Base-by-base conservation (phyloP, 35 echinoderm and acorn worm genomes). In the Holothuria glaberrima region DNA sequence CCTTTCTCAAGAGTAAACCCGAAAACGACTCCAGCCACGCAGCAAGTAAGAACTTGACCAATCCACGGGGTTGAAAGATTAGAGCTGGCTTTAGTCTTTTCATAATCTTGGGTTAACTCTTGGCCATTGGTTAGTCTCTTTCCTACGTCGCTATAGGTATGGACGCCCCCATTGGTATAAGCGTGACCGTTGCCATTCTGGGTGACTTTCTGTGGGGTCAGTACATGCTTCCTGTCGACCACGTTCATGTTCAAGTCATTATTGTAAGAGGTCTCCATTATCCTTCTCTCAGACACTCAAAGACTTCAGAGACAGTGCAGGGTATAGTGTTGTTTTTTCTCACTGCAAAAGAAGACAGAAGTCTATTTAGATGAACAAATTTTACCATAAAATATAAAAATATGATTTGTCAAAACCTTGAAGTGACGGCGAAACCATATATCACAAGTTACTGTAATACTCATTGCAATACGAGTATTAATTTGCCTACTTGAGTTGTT, bases 1-100 rank as follows among this genome's bases (percentile, higher is more conserved):
- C 96, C 96, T 50, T 98, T 98, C 71, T 98, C 96, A 63, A 92
- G 83, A 1, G 70, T 75, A 65, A 98, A 82, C 41, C 96, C 96
- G 80, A 98, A 98, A 25, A 92, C 68, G 38, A 91, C 48, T 7
- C 96, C 96, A 22, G 93, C 81, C 0, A 71, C 26, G 30, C 88
- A 24, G 70, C 96, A 91, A 20, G 79, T 68, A 9, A 89, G 20
- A n/a, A 98, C 52, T 27, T 90, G 73, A 28, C 56, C 74, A 45
- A 58, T 36, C 34, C 44, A 30, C 12, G 79, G 24, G 9, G 9
- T n/a, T 45, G 29, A 1, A 21, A 38, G 20, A 36, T 16, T 9
- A 6, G 50, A 54, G 50, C 50, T 9, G 9, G 5, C 10, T 54
- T 54, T 54, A 54, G 3, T 9, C 50, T 54, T 2, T 4, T 41